These are phyloP conservation scores for Pristionchus exspectatus DNA, from an alignment of 2,888 invertebrate species.

Conservation along the genomic window DNA sequence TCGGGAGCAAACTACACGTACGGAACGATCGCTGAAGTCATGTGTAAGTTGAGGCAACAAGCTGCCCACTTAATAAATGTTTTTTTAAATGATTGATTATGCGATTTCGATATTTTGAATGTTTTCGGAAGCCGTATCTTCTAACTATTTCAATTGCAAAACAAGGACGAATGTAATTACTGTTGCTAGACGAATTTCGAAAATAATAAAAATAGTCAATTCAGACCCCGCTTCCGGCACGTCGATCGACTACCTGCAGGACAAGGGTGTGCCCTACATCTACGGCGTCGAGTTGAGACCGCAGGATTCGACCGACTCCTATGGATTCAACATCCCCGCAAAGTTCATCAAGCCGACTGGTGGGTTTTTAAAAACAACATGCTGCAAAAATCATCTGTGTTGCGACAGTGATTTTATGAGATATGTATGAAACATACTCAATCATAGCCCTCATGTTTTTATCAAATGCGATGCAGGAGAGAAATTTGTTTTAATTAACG, in stretches of 20 bases:
- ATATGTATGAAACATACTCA: no score
- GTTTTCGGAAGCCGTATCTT: not conserved
- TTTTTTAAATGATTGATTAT: no score
- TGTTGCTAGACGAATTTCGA: not conserved
- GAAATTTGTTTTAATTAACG: no score
- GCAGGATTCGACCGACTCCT: conserved; percentile 65
- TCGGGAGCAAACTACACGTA: conserved; percentile 73
- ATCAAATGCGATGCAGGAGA: no score
- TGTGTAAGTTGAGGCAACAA: conserved; percentile 69
- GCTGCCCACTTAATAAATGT: no score
- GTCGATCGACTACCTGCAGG: conserved; percentile 76
- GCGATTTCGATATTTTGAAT: no score
- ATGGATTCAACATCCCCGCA: conserved; percentile 72
- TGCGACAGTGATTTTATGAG: no score
- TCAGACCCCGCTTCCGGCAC: conserved; percentile 78
- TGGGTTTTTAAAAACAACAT: conserved; percentile 1
- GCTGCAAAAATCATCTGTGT: no score
- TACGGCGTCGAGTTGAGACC: conserved; percentile 75
- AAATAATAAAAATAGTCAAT: conserved; percentile 33
- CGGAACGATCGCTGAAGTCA: conserved; percentile 76
- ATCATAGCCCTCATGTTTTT: no score
- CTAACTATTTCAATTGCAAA: no score
- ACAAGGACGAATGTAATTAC: no score
- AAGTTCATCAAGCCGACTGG: conserved; percentile 72
- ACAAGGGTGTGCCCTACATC: conserved; percentile 75